Percentiles rank a stretch among this genome's conserved stretches.
phyloP scores from a whole-genome alignment of 2,113 vertebrate species.

The Xiphias gladius region DNA sequence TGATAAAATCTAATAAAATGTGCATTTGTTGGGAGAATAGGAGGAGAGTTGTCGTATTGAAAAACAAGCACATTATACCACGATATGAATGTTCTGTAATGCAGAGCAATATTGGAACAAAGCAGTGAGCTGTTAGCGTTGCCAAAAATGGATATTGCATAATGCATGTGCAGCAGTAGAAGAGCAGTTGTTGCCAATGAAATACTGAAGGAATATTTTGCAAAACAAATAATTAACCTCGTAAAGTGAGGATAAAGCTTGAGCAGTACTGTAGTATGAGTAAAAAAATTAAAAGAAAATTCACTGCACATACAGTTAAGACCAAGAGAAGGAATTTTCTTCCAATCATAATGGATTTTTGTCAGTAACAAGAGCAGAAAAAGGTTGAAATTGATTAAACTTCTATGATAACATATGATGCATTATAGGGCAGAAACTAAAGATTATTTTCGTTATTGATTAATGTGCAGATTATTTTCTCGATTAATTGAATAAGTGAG shows the following conservation, averaged over 20 bases:
- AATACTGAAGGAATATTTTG: slow-evolving; percentile 22
- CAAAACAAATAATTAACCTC: background rate
- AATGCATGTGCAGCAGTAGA: slow-evolving; percentile 44
- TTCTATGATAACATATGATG: background rate
- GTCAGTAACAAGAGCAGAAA: background rate
- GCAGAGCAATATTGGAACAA: slow-evolving; percentile 28
- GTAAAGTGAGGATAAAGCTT: background rate
- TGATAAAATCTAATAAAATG: slow-evolving; percentile 34
- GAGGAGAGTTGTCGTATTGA: slow-evolving; percentile 6
- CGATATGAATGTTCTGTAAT: slow-evolving; percentile 25
- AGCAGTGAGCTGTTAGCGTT: slow-evolving; percentile 11
- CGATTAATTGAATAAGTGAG: background rate
- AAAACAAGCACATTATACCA: slow-evolving; percentile 40
- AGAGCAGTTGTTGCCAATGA: slow-evolving; percentile 25
- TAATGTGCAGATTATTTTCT: slow-evolving; percentile 2
- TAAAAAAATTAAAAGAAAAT: background rate
- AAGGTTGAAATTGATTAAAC: background rate
- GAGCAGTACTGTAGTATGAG: no score
- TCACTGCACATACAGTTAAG: no score
- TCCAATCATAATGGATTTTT: background rate
- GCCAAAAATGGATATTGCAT: slow-evolving; percentile 44
- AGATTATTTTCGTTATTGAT: background rate
- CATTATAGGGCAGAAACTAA: background rate
- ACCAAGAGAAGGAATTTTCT: background rate
- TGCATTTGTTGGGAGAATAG: slow-evolving; percentile 28